A percentile compares a stretch with the other conserved stretches of the same genome.
These are phyloP conservation scores for Archocentrus centrarchus DNA, from an alignment of 2,113 vertebrate genomes.

Conservation along the genomic window DNA sequence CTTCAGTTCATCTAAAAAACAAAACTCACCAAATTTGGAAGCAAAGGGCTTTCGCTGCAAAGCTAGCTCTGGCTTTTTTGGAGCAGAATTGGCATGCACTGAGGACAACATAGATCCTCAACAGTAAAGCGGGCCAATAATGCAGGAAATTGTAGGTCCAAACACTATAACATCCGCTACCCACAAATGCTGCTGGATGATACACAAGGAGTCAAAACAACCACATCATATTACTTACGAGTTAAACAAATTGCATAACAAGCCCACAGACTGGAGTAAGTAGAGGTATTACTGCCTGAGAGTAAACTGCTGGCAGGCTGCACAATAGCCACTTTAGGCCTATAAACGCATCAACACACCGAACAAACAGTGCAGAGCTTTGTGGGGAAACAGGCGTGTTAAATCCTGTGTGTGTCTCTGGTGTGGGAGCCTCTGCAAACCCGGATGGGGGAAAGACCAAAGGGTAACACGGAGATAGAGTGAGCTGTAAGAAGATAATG, in stretches of 20 bases:
- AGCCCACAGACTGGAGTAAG: constrained; percentile 41
- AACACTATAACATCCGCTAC: not conserved
- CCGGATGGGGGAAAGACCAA: constrained; percentile 57
- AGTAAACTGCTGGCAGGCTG: constrained; percentile 54
- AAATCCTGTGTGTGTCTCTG: constrained; percentile 59
- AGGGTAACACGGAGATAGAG: constrained; percentile 16
- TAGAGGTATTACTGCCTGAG: constrained; percentile 28
- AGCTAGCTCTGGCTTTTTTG: not conserved
- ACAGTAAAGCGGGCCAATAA: not conserved
- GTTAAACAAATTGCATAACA: constrained; percentile 41
- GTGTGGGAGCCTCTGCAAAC: constrained; percentile 46
- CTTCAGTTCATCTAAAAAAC: constrained; percentile 6
- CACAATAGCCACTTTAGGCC: constrained; percentile 38
- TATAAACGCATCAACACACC: constrained; percentile 56
- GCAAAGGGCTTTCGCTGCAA: not conserved
- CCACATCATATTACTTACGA: constrained; percentile 6
- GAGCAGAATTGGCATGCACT: not conserved
- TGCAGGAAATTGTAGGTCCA: not conserved
- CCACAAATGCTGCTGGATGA: constrained; percentile 23
- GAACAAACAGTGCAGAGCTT: constrained; percentile 51
- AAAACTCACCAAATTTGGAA: constrained; percentile 26
- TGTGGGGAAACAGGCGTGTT: constrained; percentile 62
- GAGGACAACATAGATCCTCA: not conserved
- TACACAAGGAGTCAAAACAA: constrained; percentile 44
- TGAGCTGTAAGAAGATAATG: constrained; percentile 46